Conservation (phyloP, 2,888 invertebrate genomes). For the Nebria salina region DNA sequence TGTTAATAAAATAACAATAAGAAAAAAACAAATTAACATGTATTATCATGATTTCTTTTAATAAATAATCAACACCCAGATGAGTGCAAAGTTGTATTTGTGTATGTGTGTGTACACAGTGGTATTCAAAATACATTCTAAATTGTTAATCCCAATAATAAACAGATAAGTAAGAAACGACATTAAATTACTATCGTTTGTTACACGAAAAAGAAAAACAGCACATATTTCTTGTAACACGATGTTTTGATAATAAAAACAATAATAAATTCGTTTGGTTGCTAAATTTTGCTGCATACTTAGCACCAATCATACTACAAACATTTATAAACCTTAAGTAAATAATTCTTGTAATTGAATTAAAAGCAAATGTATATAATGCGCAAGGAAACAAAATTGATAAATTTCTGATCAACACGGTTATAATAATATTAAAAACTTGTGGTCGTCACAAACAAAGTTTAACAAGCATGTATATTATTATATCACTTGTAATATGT, state of each 20-base stretch:
- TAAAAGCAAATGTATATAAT: background rate
- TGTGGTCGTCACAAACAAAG: background rate
- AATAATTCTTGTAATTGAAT: background rate
- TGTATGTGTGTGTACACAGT: conserved; percentile 24
- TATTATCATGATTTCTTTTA: conserved; percentile 33
- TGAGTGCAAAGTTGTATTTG: conserved; percentile 34
- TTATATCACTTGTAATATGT: conserved; percentile 1
- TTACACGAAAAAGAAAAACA: background rate
- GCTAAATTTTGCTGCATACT: background rate
- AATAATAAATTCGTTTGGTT: background rate
- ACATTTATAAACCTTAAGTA: background rate
- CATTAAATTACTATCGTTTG: background rate
- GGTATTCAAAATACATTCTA: conserved; percentile 4
- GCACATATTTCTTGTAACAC: background rate
- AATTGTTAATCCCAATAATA: background rate
- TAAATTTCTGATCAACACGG: background rate
- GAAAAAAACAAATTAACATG: conserved; percentile 43
- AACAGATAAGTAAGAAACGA: background rate
- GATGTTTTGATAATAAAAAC: background rate
- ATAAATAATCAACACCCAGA: conserved; percentile 17
- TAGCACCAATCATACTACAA: background rate
- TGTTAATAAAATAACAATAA: conserved; percentile 52
- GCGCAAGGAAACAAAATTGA: background rate
- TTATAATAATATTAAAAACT: background rate
- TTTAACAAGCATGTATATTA: background rate